A percentile compares a stretch with the other conserved stretches of the same genome.
Conservation (phyloP, 2,888 invertebrate genomes). For the Nymphalis polychloros region DNA sequence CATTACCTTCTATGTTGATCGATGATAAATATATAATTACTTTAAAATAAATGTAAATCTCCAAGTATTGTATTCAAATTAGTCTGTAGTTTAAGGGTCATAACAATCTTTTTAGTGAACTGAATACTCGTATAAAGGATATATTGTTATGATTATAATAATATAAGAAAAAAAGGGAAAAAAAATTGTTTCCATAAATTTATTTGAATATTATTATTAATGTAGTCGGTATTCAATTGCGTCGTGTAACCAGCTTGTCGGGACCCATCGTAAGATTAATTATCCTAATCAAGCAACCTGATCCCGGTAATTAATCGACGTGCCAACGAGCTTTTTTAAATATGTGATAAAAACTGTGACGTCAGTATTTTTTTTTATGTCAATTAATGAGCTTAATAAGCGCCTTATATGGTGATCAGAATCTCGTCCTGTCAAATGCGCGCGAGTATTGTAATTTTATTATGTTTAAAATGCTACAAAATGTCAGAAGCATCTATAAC, state of each 20-base stretch:
- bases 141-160: too few species aligned
- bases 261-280: not conserved
- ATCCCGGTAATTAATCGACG: constrained; percentile 6
- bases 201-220: not conserved
- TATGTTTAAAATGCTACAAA: not conserved
- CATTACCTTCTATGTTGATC: too few species aligned
- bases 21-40: too few species aligned
- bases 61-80: too few species aligned
- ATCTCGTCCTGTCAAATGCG: not conserved
- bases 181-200: not conserved
- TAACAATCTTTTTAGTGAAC: too few species aligned
- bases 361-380: constrained; percentile 6
- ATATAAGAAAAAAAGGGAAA: too few species aligned
- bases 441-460: not conserved
- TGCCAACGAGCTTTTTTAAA: not conserved
- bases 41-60: too few species aligned
- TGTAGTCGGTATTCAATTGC: not conserved
- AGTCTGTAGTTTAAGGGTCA: too few species aligned
- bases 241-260: not conserved
- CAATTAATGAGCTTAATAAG: constrained; percentile 16
- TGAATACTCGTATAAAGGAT: too few species aligned
- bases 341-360: not conserved
- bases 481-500: not conserved
- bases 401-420: constrained; percentile 3
- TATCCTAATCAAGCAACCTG: not conserved